phyloP scores from a whole-genome alignment of 2,797 vertebrate species.

The Rhodeus uyekii region DNA sequence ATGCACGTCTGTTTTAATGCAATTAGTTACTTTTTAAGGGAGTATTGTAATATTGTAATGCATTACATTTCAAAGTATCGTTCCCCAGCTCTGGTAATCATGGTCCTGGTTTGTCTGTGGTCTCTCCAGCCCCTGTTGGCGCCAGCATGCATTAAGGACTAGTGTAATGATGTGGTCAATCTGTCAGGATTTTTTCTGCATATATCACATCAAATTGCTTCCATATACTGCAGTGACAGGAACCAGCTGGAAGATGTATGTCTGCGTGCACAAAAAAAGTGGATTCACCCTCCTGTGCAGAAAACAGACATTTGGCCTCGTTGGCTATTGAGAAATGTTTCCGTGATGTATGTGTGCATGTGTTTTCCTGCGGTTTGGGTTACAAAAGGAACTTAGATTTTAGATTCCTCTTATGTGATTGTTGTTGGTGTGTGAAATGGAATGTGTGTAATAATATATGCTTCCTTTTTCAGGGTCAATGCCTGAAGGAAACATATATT shows the following conservation, averaged over 20 bases:
- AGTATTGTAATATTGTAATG: no score
- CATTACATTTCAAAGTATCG: no score
- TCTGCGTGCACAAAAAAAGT: not conserved
- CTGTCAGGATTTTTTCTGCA: not conserved
- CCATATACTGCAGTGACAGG: not conserved
- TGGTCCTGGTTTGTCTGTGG: not conserved
- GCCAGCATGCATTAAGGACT: not conserved
- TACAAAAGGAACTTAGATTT: not conserved
- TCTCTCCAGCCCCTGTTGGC: not conserved
- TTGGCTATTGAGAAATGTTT: not conserved
- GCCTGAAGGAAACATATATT: not conserved
- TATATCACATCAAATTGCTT: not conserved
- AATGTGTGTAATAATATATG: not conserved
- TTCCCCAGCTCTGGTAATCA: no score
- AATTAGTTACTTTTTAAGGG: no score
- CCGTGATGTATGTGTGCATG: not conserved
- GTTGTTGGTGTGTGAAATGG: not conserved
- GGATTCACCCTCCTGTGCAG: not conserved
- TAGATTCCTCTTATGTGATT: conserved; percentile 1
- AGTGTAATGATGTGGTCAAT: not conserved
- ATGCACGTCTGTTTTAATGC: no score
- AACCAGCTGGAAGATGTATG: not conserved
- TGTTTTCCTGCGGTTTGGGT: not conserved
- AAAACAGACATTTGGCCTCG: not conserved
- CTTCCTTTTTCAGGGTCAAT: not conserved